Evolutionary conservation across 1,140 invertebrate genomes (phyloP).

Genomic region (Prorops nasuta): DNA sequence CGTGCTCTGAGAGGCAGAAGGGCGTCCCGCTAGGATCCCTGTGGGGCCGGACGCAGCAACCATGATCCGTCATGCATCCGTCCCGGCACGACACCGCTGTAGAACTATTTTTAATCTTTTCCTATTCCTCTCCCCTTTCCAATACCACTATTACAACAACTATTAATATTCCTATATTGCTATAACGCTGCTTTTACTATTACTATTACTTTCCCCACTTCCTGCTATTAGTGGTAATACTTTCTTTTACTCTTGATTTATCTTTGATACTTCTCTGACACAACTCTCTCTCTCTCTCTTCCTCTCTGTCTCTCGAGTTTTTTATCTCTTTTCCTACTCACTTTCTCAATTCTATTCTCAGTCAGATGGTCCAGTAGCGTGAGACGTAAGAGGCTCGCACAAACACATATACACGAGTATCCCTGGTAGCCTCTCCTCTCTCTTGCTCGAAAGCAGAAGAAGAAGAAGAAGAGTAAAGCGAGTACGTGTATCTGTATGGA

Average conservation of each 20-base stretch:
- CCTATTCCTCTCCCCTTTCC: too few species aligned
- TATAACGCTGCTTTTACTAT: too few species aligned
- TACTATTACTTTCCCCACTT: too few species aligned
- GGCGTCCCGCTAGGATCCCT: constrained; percentile 57
- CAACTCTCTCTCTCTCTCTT: neutral
- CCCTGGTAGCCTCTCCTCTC: too few species aligned
- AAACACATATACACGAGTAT: constrained; percentile 1
- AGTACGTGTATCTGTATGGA: too few species aligned
- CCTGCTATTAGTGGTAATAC: too few species aligned
- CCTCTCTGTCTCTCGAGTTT: constrained; percentile 7
- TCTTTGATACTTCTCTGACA: neutral
- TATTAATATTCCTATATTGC: too few species aligned
- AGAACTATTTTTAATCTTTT: too few species aligned
- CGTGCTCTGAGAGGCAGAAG: constrained; percentile 39
- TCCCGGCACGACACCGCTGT: constrained; percentile 35
- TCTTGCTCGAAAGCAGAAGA: too few species aligned
- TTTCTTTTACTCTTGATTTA: constrained; percentile 1
- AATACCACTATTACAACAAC: too few species aligned
- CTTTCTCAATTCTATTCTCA: constrained; percentile 7
- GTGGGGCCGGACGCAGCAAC: constrained; percentile 54
- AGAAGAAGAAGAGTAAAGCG: too few species aligned
- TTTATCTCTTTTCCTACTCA: constrained; percentile 5
- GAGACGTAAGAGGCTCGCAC: neutral
- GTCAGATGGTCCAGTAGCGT: neutral
- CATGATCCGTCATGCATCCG: constrained; percentile 55